phyloP scores from a whole-genome alignment of 1,140 invertebrate species.

The Tribolium castaneum region DNA sequence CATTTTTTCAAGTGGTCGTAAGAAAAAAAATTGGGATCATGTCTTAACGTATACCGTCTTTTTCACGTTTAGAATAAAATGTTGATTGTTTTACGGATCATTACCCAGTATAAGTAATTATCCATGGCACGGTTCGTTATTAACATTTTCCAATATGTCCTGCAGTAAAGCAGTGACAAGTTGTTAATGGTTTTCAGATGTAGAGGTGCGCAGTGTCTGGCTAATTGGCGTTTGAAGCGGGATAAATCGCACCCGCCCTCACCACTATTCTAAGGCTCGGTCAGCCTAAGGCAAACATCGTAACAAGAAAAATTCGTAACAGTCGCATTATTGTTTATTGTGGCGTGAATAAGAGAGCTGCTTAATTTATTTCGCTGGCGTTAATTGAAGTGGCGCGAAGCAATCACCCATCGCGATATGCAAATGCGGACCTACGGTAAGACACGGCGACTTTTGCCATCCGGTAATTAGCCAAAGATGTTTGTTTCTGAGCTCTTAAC shows the following conservation, averaged over 20 bases:
- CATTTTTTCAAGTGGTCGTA: too few relatives aligned
- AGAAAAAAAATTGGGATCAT: too few relatives aligned
- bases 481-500: constrained; percentile 23
- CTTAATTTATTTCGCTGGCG: constrained; percentile 18
- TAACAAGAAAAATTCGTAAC: not conserved
- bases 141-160: constrained; percentile 17
- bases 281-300: not conserved
- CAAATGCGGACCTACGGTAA: constrained; percentile 48
- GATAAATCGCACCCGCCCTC: constrained; percentile 12
- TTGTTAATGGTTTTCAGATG: constrained; percentile 8
- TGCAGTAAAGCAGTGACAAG: constrained; percentile 4
- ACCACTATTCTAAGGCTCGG: constrained; percentile 12
- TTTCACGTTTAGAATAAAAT: not conserved
- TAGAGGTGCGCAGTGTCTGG: not conserved
- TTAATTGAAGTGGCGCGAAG: constrained; percentile 49
- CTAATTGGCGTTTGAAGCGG: constrained; percentile 14
- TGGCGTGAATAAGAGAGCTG: constrained; percentile 18
- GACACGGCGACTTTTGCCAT: constrained; percentile 39
- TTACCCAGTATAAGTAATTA: not conserved
- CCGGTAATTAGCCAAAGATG: constrained; percentile 39
- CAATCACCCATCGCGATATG: constrained; percentile 51
- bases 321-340: constrained; percentile 15
- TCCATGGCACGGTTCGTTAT: not conserved
- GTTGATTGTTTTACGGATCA: not conserved
- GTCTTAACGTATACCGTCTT: too few relatives aligned